A percentile compares a stretch with the other conserved stretches of the same genome.
Conservation (phyloP, 1,140 invertebrate species). For the Chironomus tepperi region DNA sequence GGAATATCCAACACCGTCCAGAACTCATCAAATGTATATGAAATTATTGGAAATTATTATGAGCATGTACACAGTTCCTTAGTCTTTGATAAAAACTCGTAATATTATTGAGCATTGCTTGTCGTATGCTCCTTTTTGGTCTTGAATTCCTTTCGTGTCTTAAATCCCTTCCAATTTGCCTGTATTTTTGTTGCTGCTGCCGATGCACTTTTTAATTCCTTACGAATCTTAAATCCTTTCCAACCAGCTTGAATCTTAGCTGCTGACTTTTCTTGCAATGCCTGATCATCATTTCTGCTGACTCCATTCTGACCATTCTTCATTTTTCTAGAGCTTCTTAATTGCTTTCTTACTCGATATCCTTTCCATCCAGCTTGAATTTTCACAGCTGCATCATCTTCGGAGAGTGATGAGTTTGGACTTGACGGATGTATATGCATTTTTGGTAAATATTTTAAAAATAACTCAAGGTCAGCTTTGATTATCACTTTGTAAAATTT, state of each 20-base stretch:
- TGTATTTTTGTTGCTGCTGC: constrained; percentile 52
- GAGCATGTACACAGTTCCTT: not conserved
- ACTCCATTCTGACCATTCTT: constrained; percentile 23
- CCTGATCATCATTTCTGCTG: constrained; percentile 26
- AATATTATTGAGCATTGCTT: not conserved
- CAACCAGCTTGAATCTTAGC: constrained; percentile 68
- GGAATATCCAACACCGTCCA: too few species aligned
- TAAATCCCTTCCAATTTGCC: constrained; percentile 50
- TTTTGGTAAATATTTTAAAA: constrained; percentile 22
- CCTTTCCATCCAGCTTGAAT: constrained; percentile 67
- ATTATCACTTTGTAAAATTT: not conserved
- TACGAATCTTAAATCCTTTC: constrained; percentile 60
- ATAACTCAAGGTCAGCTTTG: not conserved
- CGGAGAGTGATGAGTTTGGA: constrained; percentile 33
- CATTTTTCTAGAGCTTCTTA: constrained; percentile 40
- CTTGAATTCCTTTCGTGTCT: constrained; percentile 43
- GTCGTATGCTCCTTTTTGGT: not conserved
- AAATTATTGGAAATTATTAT: not conserved
- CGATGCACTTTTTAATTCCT: constrained; percentile 46
- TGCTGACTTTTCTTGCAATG: constrained; percentile 52
- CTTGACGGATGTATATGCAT: constrained; percentile 40
- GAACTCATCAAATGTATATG: not conserved
- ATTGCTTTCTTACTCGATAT: constrained; percentile 56
- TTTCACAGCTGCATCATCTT: constrained; percentile 55
- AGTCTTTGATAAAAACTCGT: not conserved